These are phyloP conservation scores for Drosophila rufa DNA, from an alignment of 1,140 invertebrate species.

Conservation along the genomic window DNA sequence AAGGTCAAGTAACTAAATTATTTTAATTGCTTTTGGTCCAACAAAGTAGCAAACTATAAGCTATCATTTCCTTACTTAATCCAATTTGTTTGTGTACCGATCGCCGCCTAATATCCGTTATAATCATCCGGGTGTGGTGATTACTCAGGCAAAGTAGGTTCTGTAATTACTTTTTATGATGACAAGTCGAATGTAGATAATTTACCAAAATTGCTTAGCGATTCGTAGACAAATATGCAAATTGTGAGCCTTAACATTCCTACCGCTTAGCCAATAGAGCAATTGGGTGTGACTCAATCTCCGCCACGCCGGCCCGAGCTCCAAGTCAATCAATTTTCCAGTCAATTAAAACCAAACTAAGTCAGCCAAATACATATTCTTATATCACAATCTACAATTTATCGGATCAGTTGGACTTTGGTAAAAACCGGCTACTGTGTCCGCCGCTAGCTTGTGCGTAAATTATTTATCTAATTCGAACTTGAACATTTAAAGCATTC, in stretches of 20 bases:
- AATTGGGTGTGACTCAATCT: conserved; percentile 40
- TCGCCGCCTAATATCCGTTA: conserved; percentile 12
- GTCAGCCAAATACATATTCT: conserved; percentile 42
- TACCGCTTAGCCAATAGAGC: conserved; percentile 5
- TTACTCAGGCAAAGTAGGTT: conserved; percentile 8
- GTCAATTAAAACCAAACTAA: conserved; percentile 64
- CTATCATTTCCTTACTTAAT: neutral
- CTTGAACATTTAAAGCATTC: conserved; percentile 62
- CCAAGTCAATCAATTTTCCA: conserved; percentile 56
- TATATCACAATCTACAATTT: conserved; percentile 52
- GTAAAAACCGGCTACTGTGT: conserved; percentile 44
- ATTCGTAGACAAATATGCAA: conserved; percentile 51
- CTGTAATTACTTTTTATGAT: conserved; percentile 44
- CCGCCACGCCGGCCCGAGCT: neutral
- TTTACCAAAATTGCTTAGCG: conserved; percentile 35
- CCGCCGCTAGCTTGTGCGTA: conserved; percentile 25
- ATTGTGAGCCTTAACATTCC: conserved; percentile 32
- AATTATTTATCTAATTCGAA: conserved; percentile 39
- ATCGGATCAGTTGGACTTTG: conserved; percentile 35
- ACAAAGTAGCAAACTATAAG: neutral
- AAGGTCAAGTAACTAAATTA: neutral
- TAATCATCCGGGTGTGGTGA: conserved; percentile 10
- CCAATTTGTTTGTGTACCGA: neutral
- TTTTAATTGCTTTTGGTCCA: neutral
- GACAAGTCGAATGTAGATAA: conserved; percentile 34